Conservation (phyloP, 1,140 invertebrate genomes). For the Neotoxoptera formosana region DNA sequence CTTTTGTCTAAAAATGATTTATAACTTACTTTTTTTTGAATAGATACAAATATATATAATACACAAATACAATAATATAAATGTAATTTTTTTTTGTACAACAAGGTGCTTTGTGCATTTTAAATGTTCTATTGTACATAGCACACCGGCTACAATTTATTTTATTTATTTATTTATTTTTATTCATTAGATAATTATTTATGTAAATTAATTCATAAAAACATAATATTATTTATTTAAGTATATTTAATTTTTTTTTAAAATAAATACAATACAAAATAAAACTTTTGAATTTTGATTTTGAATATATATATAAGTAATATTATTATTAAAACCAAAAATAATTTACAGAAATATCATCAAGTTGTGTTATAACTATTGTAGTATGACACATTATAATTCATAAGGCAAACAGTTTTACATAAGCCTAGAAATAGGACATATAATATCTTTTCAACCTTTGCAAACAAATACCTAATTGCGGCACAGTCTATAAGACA, state of each 20-base stretch:
- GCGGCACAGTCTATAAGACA: background rate
- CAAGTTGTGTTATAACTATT: background rate
- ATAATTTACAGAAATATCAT: background rate
- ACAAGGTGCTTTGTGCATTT: slow-evolving; percentile 48
- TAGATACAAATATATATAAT: background rate
- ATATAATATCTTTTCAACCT: background rate
- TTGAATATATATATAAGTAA: background rate
- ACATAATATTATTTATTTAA: slow-evolving; percentile 10
- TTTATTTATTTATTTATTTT: slow-evolving; percentile 43
- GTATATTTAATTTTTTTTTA: background rate
- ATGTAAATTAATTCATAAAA: slow-evolving; percentile 26
- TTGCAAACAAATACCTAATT: background rate
- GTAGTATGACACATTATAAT: background rate
- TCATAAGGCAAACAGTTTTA: background rate
- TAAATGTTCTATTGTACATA: slow-evolving; percentile 51
- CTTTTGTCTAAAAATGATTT: background rate
- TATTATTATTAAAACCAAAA: background rate
- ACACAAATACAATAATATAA: background rate
- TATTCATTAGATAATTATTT: slow-evolving; percentile 10
- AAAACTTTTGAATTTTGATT: background rate
- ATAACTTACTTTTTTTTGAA: background rate
- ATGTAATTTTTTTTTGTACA: background rate
- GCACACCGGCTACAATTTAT: background rate
- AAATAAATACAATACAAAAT: slow-evolving; percentile 31
- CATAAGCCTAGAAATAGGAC: background rate